Conservation (phyloP, 2,888 invertebrate genomes). For the Oeneis ivallda region DNA sequence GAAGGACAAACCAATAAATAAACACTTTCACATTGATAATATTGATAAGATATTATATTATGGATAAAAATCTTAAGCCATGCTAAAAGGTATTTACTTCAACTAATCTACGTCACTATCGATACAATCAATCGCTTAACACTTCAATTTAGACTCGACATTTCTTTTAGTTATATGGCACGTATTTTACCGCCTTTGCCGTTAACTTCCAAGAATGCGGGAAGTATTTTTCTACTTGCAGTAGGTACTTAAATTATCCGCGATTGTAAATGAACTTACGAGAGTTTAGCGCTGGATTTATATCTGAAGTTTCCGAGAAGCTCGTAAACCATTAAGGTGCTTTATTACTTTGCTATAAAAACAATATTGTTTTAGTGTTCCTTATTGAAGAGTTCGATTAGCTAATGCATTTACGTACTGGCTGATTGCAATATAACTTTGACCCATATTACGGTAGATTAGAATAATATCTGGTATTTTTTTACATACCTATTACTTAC, state of each 20-base stretch:
- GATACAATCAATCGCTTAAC: slow-evolving; percentile 3
- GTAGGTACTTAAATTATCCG: slow-evolving; percentile 21
- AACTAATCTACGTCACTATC: background rate
- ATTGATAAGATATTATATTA: too few species aligned
- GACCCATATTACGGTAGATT: too few species aligned
- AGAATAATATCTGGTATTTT: too few species aligned
- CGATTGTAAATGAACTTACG: slow-evolving; percentile 25
- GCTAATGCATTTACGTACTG: slow-evolving; percentile 1
- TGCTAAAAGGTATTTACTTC: too few species aligned
- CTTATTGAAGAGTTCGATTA: slow-evolving; percentile 6
- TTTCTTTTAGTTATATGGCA: slow-evolving; percentile 8
- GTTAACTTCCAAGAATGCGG: slow-evolving; percentile 14
- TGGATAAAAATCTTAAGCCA: too few species aligned
- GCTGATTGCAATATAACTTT: background rate
- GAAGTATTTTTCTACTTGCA: slow-evolving; percentile 13
- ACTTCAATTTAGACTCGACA: slow-evolving; percentile 7
- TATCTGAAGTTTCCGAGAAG: slow-evolving; percentile 22
- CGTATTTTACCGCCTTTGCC: slow-evolving; percentile 9
- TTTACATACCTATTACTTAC: too few species aligned
- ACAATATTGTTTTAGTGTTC: slow-evolving; percentile 33
- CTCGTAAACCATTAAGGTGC: slow-evolving; percentile 27
- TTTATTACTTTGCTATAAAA: slow-evolving; percentile 31
- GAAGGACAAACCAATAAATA: too few species aligned
- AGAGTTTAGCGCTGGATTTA: slow-evolving; percentile 13
- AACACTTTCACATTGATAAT: too few species aligned